Evolutionary conservation across 2,888 invertebrate genomes (phyloP).

Genomic region (Tryphoninae sp.): DNA sequence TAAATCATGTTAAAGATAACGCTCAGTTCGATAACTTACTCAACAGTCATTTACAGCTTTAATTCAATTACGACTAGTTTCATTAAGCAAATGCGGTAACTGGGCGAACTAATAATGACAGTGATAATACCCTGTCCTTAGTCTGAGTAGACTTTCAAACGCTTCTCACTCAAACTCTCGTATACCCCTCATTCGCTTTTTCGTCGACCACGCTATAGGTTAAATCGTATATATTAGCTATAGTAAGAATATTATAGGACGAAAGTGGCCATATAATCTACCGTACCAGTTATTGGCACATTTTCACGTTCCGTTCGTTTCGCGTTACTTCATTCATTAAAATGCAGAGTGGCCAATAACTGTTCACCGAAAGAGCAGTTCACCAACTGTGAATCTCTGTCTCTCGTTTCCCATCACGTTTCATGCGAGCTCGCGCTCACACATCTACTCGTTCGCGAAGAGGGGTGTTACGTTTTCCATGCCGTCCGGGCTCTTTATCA

Average conservation of each 20-base stretch:
- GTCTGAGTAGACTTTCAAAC: constrained; percentile 31
- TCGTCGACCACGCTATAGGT: background rate
- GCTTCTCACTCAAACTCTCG: constrained; percentile 20
- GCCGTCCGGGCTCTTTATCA: constrained; percentile 59
- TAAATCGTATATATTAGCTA: background rate
- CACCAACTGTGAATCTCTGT: background rate
- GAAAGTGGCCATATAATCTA: background rate
- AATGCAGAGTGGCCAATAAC: constrained; percentile 22
- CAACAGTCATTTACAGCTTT: background rate
- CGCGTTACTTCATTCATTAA: background rate
- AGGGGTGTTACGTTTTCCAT: background rate
- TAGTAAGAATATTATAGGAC: background rate
- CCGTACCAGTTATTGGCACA: background rate
- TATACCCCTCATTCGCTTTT: constrained; percentile 3
- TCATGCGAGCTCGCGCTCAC: background rate
- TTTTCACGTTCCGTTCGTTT: background rate
- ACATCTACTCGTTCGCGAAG: constrained; percentile 25
- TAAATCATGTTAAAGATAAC: too few relatives aligned
- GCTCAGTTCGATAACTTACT: background rate
- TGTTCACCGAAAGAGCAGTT: background rate
- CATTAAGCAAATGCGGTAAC: constrained; percentile 15
- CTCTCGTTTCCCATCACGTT: background rate
- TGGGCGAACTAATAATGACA: constrained; percentile 20
- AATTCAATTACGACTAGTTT: constrained; percentile 17
- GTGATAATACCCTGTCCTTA: constrained; percentile 20